A percentile compares a stretch with the other conserved stretches of the same genome.
Conservation (phyloP, 2,113 vertebrate genomes). For the Orthonyx spaldingii region DNA sequence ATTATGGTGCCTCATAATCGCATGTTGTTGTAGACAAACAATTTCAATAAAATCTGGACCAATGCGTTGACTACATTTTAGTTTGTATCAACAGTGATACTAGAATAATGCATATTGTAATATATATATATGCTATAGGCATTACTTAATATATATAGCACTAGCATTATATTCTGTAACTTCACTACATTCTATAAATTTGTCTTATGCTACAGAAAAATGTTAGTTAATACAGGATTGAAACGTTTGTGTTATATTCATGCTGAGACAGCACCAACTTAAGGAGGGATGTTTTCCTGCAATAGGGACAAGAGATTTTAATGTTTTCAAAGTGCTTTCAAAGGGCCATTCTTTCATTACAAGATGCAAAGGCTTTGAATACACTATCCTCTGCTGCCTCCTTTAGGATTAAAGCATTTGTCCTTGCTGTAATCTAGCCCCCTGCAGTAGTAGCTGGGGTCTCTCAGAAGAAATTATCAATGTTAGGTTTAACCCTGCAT, state of each 20-base stretch:
- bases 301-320: neutral
- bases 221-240: neutral
- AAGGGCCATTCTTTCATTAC: constrained; percentile 5
- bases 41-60: neutral
- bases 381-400: constrained; percentile 53
- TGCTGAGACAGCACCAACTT: neutral
- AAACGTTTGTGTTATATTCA: neutral
- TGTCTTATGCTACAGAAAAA: neutral
- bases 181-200: neutral
- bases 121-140: neutral
- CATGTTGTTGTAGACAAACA: accelerated
- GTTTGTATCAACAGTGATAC: neutral
- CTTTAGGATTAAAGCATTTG: constrained; percentile 38
- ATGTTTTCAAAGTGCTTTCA: neutral
- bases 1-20: neutral
- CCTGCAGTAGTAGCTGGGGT: neutral
- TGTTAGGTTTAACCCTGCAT: neutral
- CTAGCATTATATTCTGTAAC: neutral
- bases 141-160: neutral
- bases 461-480: neutral
- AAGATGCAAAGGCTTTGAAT: neutral
- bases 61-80: neutral
- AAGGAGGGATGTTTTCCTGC: neutral
- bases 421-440: neutral
- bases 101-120: neutral